Conservation (phyloP, 2,113 vertebrate species). For the Scomber scombrus region DNA sequence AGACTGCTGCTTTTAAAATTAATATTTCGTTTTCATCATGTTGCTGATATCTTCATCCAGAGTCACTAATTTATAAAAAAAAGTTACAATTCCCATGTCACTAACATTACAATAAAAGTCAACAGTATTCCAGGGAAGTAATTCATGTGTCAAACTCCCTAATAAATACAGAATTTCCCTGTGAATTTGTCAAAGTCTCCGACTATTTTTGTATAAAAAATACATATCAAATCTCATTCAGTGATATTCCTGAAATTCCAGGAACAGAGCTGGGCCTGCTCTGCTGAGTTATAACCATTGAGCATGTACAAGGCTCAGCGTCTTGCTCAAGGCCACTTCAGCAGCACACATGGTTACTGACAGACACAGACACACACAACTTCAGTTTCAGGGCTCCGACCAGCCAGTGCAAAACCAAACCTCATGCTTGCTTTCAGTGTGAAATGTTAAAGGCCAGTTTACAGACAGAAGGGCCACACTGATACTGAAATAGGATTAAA, state of each 20-base stretch:
- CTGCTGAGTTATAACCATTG: not conserved
- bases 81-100: not conserved
- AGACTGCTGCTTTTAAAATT: not conserved
- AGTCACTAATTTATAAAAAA: not conserved
- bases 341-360: not conserved
- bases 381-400: not conserved
- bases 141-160: not conserved
- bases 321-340: constrained; percentile 31
- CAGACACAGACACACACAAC: not conserved
- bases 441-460: not conserved
- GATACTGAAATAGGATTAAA: constrained; percentile 34
- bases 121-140: not conserved
- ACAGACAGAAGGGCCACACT: constrained; percentile 11
- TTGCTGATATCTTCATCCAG: not conserved
- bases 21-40: not conserved
- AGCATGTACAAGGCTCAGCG: not conserved
- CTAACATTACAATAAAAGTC: not conserved
- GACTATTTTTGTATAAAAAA: not conserved
- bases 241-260: constrained; percentile 28
- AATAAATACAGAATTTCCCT: not conserved
- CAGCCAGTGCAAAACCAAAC: not conserved
- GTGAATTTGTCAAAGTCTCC: too few species aligned
- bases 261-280: not conserved
- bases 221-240: not conserved
- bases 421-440: not conserved